These are phyloP conservation scores for Stramonita haemastoma DNA, from an alignment of 2,888 invertebrate genomes.

Conservation along the genomic window DNA sequence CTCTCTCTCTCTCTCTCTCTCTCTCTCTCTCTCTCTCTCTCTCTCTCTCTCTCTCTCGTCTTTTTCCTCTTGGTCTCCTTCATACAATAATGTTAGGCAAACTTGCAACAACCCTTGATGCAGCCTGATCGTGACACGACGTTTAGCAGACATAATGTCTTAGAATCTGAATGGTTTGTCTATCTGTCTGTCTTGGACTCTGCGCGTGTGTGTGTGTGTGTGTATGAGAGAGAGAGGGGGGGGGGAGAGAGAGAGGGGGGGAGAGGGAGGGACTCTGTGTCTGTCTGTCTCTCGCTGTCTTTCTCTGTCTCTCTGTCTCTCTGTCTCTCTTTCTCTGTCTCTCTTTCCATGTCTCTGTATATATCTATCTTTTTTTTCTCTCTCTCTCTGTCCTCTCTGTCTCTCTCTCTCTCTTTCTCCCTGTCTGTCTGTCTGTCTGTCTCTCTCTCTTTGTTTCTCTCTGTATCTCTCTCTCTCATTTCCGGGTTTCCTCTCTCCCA, in stretches of 20 bases:
- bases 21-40: no score
- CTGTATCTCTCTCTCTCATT: neutral
- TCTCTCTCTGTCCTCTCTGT: neutral
- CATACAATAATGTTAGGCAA: no score
- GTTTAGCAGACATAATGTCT: no score
- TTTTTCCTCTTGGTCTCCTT: neutral
- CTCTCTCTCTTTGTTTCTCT: neutral
- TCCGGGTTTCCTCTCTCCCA: neutral
- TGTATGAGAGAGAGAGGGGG: no score
- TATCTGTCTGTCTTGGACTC: no score
- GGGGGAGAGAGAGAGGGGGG: no score
- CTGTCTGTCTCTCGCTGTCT: neutral
- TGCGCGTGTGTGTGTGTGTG: no score
- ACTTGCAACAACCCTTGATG: no score
- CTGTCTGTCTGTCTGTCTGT: neutral
- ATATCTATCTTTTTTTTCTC: neutral
- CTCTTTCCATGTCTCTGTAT: neutral
- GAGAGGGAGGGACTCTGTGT: no score
- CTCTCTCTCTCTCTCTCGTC: neutral
- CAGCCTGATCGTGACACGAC: no score
- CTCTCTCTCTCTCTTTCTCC: neutral
- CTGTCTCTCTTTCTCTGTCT: neutral
- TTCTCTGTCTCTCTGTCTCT: neutral
- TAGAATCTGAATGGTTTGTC: no score
- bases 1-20: no score